These are phyloP conservation scores for Takifugu flavidus DNA, from an alignment of 2,113 vertebrate genomes.

Conservation along the genomic window DNA sequence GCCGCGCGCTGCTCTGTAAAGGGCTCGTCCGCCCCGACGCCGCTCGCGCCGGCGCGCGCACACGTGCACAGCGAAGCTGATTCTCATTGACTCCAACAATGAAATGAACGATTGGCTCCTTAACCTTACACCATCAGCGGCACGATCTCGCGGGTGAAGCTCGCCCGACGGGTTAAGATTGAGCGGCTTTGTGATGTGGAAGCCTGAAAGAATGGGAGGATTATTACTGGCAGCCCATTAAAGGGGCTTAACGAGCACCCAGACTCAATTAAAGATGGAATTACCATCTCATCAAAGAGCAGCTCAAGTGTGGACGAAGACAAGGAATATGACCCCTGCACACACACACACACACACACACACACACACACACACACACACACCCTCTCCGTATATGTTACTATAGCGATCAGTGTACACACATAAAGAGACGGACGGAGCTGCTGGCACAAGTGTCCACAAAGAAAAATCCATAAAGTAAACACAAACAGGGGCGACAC, in stretches of 20 bases:
- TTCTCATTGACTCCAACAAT: conserved; percentile 34
- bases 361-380: conserved; percentile 9
- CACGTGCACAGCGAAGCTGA: not conserved
- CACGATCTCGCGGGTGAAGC: too few species aligned
- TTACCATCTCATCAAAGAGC: conserved; percentile 73
- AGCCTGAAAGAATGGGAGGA: conserved; percentile 60
- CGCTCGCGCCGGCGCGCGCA: too few species aligned
- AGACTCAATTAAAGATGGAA: conserved; percentile 77
- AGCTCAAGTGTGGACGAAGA: conserved; percentile 64
- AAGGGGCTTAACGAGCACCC: conserved; percentile 72
- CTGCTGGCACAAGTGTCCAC: conserved; percentile 28
- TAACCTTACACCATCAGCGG: conserved; percentile 26
- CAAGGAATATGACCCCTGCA: conserved; percentile 58
- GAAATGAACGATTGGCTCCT: conserved; percentile 47
- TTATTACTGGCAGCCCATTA: conserved; percentile 74
- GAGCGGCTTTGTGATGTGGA: conserved; percentile 44
- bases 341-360: conserved; percentile 12
- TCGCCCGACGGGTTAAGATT: conserved; percentile 27
- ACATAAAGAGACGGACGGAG: conserved; percentile 10
- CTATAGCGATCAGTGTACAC: conserved; percentile 40
- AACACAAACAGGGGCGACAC: conserved; percentile 47
- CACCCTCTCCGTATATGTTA: conserved; percentile 22
- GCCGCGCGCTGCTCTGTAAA: conserved; percentile 9
- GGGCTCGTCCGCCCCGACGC: not conserved
- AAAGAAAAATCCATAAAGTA: conserved; percentile 44